Evolutionary conservation across 1,140 invertebrate species (phyloP), one percentile per base, ranked within the genome.

Genomic region (Pseudomyrmex gracilis): DNA sequence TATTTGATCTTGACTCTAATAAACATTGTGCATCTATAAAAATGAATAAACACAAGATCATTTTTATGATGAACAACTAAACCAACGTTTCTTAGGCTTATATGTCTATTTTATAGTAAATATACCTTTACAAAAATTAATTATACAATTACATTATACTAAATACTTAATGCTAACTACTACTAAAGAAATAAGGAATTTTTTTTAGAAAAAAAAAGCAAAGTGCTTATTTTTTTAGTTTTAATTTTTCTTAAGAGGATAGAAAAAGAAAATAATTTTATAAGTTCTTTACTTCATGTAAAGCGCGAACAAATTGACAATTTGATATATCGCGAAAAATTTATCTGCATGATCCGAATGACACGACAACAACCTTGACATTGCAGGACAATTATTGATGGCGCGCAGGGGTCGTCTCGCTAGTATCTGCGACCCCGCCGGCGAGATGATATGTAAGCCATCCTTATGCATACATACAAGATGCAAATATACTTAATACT

Each of bases 391-490:
- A 91, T 87, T 93, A 90, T 85, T 94, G 92, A 92, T 94, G 93
- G 90, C 92, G 85, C 90, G 94, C 82, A 93, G 94, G 92, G 92
- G 92, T 92, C 93, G 94, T 84, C 93, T 94, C 84, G 92, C 93
- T 90, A 94, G 94, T 92, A 94, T 95, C 92, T 93, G 93, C 89
- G 94, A 95, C 87, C 88, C 92, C 85, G 94, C 94, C 85, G 93
- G 94, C 90, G 94, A 95, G 84, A 93, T 92, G 89, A 93, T 93
- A 94, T 94, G 94, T 95, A 95, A 95, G 94, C 93, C 76, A 83
- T 47, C 34, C 20, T 67, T 77, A 73, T 45, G 43, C 47, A 78
- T 67, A 77, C 53, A 51, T 60, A 70, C 47, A 51, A 82, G 58
- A 84, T 22, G 34, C 34, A 34, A 34, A 34, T 34, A 34, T 34